A percentile compares a stretch with the other conserved stretches of the same genome.
These are phyloP conservation scores for Pangasius larnaudii DNA, from an alignment of 2,797 vertebrate genomes.

Conservation along the genomic window DNA sequence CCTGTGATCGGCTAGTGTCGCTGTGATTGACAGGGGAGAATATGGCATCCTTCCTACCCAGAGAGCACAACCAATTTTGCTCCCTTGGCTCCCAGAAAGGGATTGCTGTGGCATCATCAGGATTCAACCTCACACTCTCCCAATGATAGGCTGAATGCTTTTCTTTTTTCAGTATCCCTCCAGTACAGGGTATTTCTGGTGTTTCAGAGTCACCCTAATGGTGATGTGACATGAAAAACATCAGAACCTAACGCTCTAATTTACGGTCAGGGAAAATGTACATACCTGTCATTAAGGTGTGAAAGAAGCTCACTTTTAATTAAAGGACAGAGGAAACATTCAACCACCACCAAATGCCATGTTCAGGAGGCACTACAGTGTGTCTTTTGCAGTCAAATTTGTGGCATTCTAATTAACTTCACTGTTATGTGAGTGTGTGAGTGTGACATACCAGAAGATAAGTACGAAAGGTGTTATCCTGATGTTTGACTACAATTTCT, in stretches of 20 bases:
- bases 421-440: background rate
- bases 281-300: background rate
- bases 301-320: background rate
- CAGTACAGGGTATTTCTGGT: background rate
- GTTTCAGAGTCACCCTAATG: background rate
- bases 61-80: background rate
- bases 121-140: background rate
- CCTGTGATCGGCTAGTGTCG: background rate
- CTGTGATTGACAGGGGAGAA: background rate
- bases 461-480: background rate
- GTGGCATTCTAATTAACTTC: background rate
- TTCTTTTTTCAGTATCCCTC: background rate
- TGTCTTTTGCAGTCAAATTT: background rate
- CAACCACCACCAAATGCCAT: background rate
- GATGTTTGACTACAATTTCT: too few relatives aligned
- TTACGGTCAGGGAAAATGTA: background rate
- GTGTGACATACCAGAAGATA: background rate
- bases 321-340: background rate
- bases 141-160: background rate
- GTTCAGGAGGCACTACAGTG: background rate
- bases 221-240: background rate
- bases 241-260: background rate
- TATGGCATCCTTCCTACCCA: background rate
- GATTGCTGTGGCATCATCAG: background rate
- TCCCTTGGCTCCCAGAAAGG: background rate